Percentiles rank a stretch among this genome's conserved stretches.
These are phyloP conservation scores for Forbesichthys agassizii DNA, from an alignment of 2,113 vertebrate species.

Conservation along the genomic window DNA sequence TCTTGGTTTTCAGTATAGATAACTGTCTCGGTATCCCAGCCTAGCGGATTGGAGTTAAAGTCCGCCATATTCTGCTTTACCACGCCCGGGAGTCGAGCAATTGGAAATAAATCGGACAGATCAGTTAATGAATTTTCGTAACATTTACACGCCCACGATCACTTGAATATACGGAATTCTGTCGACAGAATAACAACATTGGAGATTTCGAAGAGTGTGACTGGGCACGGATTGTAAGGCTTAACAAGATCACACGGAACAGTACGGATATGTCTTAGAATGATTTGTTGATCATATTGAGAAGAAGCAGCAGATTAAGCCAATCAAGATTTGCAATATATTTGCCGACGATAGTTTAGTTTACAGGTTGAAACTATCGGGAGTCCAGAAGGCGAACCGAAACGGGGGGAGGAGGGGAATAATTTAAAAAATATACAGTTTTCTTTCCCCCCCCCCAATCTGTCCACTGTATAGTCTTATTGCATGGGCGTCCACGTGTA, in stretches of 20 bases:
- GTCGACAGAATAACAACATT: constrained; percentile 23
- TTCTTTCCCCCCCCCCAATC: constrained; percentile 37
- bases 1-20: constrained; percentile 50
- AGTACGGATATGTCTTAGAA: constrained; percentile 53
- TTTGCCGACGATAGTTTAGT: constrained; percentile 18
- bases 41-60: constrained; percentile 74
- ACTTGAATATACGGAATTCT: constrained; percentile 13
- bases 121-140: constrained; percentile 21
- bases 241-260: constrained; percentile 53
- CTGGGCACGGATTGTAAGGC: constrained; percentile 42
- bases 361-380: constrained; percentile 34
- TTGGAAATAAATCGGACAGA: constrained; percentile 57
- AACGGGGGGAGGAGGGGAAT: constrained; percentile 24
- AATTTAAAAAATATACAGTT: constrained; percentile 47
- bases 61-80: constrained; percentile 80
- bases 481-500: constrained; percentile 53
- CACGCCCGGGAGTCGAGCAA: constrained; percentile 75
- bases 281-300: constrained; percentile 72
- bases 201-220: constrained; percentile 30
- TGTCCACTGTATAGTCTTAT: constrained; percentile 23
- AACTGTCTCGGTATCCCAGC: constrained; percentile 60
- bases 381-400: constrained; percentile 40
- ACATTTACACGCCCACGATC: constrained; percentile 22
- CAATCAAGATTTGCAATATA: constrained; percentile 46
- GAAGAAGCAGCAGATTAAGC: constrained; percentile 56